phyloP scores from a whole-genome alignment of 2,888 invertebrate genomes.

The Lithosia quadra region DNA sequence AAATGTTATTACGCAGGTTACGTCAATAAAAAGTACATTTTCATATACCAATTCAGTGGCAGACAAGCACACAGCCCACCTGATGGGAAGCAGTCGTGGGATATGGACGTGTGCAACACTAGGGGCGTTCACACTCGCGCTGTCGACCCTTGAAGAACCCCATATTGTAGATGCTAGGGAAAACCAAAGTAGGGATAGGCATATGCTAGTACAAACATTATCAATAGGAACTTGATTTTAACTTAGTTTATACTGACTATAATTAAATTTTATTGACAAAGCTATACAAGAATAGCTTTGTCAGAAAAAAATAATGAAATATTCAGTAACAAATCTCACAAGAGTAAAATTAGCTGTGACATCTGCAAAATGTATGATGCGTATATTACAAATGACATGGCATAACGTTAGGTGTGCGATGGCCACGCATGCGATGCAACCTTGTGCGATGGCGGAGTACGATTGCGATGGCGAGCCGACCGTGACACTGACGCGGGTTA shows the following conservation, averaged over 20 bases:
- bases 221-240: neutral
- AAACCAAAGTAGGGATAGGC: too few species aligned
- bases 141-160: too few species aligned
- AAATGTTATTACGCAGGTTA: neutral
- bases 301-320: too few species aligned
- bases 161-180: too few species aligned
- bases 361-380: constrained; percentile 56
- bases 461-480: constrained; percentile 76
- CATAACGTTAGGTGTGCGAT: constrained; percentile 69
- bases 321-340: constrained; percentile 8
- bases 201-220: neutral
- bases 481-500: constrained; percentile 82
- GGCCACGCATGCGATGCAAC: constrained; percentile 76
- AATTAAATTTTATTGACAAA: neutral
- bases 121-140: too few species aligned
- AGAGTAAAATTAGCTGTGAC: constrained; percentile 34
- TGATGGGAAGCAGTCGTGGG: too few species aligned
- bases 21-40: constrained; percentile 5
- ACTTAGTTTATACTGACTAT: neutral
- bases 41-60: too few species aligned
- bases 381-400: constrained; percentile 57
- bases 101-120: too few species aligned
- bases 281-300: too few species aligned
- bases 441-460: constrained; percentile 75
- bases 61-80: too few species aligned